Percentiles rank a stretch among this genome's conserved stretches.
Conservation (phyloP, 2,888 invertebrate genomes). For the Caenorhabditis macrosperma region DNA sequence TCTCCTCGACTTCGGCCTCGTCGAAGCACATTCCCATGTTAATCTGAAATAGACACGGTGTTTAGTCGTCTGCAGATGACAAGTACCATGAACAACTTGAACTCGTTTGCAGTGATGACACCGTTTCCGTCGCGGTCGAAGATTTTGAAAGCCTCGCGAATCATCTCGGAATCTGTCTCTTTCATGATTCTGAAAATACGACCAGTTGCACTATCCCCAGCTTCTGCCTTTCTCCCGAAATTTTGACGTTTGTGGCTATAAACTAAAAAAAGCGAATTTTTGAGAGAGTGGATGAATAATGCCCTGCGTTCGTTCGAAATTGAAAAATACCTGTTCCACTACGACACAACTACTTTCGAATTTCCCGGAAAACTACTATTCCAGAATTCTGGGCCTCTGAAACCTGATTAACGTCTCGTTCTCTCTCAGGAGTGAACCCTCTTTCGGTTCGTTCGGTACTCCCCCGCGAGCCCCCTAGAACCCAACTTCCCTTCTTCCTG, state of each 20-base stretch:
- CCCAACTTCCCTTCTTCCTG: conserved; percentile 3
- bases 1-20: conserved; percentile 79
- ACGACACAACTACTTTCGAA: too few relatives aligned
- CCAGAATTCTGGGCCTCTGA: too few relatives aligned
- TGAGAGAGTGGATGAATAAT: too few relatives aligned
- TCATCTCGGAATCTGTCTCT: conserved; percentile 78
- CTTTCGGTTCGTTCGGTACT: neutral
- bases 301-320: too few relatives aligned
- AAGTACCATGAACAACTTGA: conserved; percentile 75
- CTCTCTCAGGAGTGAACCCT: neutral
- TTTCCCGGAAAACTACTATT: too few relatives aligned
- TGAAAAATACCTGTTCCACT: too few relatives aligned
- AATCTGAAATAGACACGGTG: conserved; percentile 55
- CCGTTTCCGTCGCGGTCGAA: conserved; percentile 72
- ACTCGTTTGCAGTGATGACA: conserved; percentile 75
- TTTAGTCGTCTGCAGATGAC: conserved; percentile 15
- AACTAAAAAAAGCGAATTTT: too few relatives aligned
- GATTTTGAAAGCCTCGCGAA: conserved; percentile 79
- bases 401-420: too few relatives aligned
- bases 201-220: neutral
- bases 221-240: too few relatives aligned
- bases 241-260: too few relatives aligned
- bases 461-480: neutral
- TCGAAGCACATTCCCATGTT: conserved; percentile 80
- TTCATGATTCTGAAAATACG: conserved; percentile 75